A percentile compares a stretch with the other conserved stretches of the same genome.
phyloP scores from a whole-genome alignment of 1,140 invertebrate genomes.

The Drosophila gunungcola region DNA sequence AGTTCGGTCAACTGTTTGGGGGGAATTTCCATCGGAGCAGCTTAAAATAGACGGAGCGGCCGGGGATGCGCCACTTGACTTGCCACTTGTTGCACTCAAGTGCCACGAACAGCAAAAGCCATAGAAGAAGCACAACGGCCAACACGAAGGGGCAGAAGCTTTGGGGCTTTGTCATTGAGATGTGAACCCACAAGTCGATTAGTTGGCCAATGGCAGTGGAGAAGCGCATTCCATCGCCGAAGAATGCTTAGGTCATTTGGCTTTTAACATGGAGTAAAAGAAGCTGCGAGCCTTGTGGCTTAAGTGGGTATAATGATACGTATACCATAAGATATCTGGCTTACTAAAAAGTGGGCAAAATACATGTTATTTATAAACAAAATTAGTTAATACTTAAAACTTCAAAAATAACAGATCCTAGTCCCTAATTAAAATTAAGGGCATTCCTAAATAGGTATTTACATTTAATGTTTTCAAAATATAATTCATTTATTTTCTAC shows the following conservation, averaged over 20 bases:
- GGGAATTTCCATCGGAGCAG: conserved; percentile 58
- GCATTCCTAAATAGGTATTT: no score
- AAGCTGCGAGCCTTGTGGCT: conserved; percentile 13
- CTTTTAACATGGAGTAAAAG: conserved; percentile 9
- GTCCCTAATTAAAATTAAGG: no score
- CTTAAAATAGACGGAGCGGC: conserved; percentile 62
- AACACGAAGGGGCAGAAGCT: conserved; percentile 45
- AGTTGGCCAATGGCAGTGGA: conserved; percentile 66
- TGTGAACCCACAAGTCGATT: conserved; percentile 69
- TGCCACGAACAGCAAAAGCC: conserved; percentile 60
- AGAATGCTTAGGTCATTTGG: conserved; percentile 44
- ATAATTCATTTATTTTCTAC: background rate
- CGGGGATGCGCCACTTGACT: conserved; percentile 63
- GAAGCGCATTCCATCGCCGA: conserved; percentile 29
- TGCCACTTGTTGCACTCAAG: conserved; percentile 81
- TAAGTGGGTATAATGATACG: conserved; percentile 24
- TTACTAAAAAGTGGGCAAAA: no score
- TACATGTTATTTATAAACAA: no score
- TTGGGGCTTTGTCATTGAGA: conserved; percentile 71
- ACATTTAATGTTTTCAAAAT: no score
- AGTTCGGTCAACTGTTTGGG: conserved; percentile 5
- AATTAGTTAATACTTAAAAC: no score
- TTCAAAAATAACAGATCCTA: no score
- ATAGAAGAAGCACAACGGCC: conserved; percentile 21
- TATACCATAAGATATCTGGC: conserved; percentile 2